Evolutionary conservation across 1,140 invertebrate species (phyloP).

Genomic region (Pogonus chalceus): DNA sequence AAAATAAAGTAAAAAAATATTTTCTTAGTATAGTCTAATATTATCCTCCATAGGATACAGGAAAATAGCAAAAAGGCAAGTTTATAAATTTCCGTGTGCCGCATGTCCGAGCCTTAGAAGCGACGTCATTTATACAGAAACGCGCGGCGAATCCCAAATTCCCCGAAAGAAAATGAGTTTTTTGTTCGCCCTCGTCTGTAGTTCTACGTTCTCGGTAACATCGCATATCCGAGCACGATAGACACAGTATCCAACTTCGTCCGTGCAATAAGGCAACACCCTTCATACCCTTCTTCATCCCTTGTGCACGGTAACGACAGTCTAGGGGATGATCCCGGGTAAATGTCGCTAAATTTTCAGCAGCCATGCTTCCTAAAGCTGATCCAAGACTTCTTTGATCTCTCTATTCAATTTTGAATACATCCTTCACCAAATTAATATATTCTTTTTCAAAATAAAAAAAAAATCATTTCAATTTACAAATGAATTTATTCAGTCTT

Average conservation of each 20-base stretch:
- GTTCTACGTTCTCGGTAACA: background rate
- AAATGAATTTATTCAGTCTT: no score
- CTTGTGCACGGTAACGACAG: constrained; percentile 1
- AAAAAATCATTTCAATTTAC: no score
- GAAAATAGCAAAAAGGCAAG: no score
- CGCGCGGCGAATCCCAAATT: constrained; percentile 2
- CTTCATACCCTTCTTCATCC: background rate
- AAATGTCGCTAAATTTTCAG: constrained; percentile 7
- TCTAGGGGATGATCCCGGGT: constrained; percentile 4
- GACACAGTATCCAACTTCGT: no score
- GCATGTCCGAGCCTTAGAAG: no score
- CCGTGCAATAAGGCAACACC: background rate
- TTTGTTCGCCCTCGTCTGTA: background rate
- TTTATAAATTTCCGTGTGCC: no score
- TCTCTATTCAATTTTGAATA: background rate
- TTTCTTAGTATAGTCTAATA: no score
- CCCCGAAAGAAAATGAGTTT: constrained; percentile 4
- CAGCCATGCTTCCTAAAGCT: background rate
- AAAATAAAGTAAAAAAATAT: no score
- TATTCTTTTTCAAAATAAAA: background rate
- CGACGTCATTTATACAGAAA: no score
- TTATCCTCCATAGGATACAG: no score
- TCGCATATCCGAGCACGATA: no score
- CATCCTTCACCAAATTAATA: background rate
- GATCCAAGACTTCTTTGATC: background rate